phyloP scores from a whole-genome alignment of 2,888 invertebrate species.

The Anorthoa munda region DNA sequence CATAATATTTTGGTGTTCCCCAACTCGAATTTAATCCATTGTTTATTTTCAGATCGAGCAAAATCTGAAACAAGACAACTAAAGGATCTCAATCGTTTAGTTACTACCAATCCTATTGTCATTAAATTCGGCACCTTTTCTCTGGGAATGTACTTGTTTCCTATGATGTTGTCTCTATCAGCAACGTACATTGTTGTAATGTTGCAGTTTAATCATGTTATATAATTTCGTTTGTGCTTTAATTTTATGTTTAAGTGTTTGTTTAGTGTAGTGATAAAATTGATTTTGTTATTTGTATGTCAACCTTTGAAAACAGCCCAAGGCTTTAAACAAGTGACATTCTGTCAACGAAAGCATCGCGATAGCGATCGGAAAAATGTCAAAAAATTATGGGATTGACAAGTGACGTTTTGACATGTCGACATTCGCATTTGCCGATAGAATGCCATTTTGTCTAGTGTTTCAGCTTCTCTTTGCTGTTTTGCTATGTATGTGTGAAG shows the following conservation, averaged over 20 bases:
- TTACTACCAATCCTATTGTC: slow-evolving; percentile 51
- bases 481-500: neutral
- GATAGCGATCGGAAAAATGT: too few relatives aligned
- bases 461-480: neutral
- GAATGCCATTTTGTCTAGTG: too few relatives aligned
- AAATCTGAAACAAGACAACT: slow-evolving; percentile 37
- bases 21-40: neutral
- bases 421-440: too few relatives aligned
- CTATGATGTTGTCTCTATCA: slow-evolving; percentile 52
- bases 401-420: too few relatives aligned
- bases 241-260: neutral
- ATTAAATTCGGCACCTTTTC: slow-evolving; percentile 57
- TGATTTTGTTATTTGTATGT: neutral
- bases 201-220: slow-evolving; percentile 56
- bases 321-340: too few relatives aligned
- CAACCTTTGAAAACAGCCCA: neutral
- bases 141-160: slow-evolving; percentile 54
- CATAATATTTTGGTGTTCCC: neutral
- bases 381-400: too few relatives aligned
- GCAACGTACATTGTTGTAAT: slow-evolving; percentile 55
- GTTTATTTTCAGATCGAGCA: slow-evolving; percentile 38
- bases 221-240: slow-evolving; percentile 16
- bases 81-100: slow-evolving; percentile 56
- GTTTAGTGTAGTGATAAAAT: neutral
- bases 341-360: too few relatives aligned